Evolutionary conservation across 1,140 invertebrate genomes (phyloP).

Genomic region (Eciton burchellii): DNA sequence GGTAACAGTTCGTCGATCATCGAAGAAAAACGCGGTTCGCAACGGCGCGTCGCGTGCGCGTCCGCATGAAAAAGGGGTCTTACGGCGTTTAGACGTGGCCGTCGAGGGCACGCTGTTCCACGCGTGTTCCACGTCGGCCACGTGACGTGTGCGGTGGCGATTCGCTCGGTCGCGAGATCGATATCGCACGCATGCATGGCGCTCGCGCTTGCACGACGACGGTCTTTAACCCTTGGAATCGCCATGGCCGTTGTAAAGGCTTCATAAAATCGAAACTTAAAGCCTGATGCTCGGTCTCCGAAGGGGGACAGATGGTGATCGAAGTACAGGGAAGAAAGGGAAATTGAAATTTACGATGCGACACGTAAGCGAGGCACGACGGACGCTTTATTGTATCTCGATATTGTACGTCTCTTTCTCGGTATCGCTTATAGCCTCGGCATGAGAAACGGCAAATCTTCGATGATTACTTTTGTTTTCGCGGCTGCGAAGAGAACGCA

Average conservation of each 20-base stretch:
- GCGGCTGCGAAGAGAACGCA: no score
- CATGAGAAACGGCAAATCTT: background rate
- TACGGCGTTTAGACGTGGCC: conserved; percentile 42
- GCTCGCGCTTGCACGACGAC: conserved; percentile 52
- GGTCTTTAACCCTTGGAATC: conserved; percentile 64
- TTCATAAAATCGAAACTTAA: conserved; percentile 38
- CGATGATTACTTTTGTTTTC: no score
- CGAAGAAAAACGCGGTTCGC: conserved; percentile 21
- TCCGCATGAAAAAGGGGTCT: conserved; percentile 54
- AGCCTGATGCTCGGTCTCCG: no score
- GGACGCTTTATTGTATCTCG: background rate
- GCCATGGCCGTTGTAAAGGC: conserved; percentile 6
- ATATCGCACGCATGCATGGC: conserved; percentile 65
- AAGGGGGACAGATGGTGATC: no score
- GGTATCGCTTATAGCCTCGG: background rate
- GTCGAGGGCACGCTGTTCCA: conserved; percentile 49
- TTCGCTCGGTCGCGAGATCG: conserved; percentile 64
- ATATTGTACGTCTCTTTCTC: background rate
- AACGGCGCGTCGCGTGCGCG: conserved; percentile 54
- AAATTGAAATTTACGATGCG: background rate
- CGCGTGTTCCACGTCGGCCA: conserved; percentile 58
- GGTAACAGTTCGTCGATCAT: conserved; percentile 47
- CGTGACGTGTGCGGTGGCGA: conserved; percentile 63
- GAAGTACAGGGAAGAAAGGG: no score
- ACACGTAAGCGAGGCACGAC: background rate